Evolutionary conservation across 92 coral and sea anemone species (phyloP).

Genomic region (Phymanthus crucifer): DNA sequence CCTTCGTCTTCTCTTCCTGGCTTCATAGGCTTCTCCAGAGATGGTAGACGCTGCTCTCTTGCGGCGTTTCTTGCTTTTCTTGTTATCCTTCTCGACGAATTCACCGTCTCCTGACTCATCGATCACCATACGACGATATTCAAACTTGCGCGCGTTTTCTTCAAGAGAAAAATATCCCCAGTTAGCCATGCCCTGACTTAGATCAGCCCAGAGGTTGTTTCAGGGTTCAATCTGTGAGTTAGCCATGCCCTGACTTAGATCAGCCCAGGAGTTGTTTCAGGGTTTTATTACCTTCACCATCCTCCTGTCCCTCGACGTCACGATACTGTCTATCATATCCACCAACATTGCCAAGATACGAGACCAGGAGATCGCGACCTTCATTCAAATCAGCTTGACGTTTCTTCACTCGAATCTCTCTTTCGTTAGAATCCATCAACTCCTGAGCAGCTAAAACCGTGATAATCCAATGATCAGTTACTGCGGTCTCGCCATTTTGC

Average conservation of each 20-base stretch:
- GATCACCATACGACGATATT: constrained; percentile 92
- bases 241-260: too few species aligned
- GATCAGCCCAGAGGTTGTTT: too few species aligned
- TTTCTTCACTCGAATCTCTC: constrained; percentile 45
- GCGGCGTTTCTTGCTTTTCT: constrained; percentile 49
- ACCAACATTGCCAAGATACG: constrained; percentile 89
- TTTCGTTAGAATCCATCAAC: constrained; percentile 55
- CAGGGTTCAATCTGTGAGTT: too few species aligned
- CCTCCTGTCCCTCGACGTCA: constrained; percentile 81
- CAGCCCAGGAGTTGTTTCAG: too few species aligned
- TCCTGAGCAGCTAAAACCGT: constrained; percentile 85
- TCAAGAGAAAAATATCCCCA: neutral
- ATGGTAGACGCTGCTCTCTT: constrained; percentile 56
- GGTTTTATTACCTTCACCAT: constrained; percentile 43
- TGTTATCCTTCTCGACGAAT: constrained; percentile 60
- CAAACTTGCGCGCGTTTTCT: constrained; percentile 78
- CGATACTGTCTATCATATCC: constrained; percentile 94
- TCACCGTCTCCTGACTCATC: constrained; percentile 99
- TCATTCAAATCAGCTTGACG: constrained; percentile 70
- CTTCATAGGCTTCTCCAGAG: constrained; percentile 77
- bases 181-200: too few species aligned
- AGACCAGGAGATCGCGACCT: constrained; percentile 88
- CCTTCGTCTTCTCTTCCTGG: constrained; percentile 82
- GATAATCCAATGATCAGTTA: too few species aligned
- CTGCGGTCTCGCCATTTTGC: too few species aligned